phyloP scores from a whole-genome alignment of 2,888 invertebrate species.

The Aradus depressus region DNA sequence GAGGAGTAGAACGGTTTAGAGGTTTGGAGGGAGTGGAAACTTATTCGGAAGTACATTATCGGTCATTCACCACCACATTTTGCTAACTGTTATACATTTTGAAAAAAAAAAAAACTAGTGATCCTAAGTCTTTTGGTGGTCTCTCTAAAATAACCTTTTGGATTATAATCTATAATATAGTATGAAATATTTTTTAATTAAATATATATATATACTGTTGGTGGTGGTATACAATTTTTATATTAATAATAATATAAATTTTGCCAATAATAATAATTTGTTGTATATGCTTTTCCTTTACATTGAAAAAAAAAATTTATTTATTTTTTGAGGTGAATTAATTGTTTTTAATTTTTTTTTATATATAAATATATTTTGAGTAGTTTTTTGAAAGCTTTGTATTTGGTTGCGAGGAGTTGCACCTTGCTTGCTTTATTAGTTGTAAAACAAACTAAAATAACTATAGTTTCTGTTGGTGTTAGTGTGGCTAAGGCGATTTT shows the following conservation, averaged over 20 bases:
- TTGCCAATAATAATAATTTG: conserved; percentile 17
- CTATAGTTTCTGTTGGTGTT: conserved; percentile 27
- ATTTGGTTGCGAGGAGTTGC: conserved; percentile 27
- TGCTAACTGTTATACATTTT: too few relatives aligned
- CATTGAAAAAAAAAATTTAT: too few relatives aligned
- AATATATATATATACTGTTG: conserved; percentile 15
- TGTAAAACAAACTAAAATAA: too few relatives aligned
- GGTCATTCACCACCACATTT: too few relatives aligned
- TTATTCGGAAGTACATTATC: too few relatives aligned
- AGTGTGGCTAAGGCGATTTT: conserved; percentile 22
- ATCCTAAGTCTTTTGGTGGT: too few relatives aligned
- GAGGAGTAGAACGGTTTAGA: too few relatives aligned
- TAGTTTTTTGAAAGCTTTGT: conserved; percentile 28
- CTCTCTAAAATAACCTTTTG: too few relatives aligned
- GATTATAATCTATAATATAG: too few relatives aligned
- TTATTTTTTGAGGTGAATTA: conserved; percentile 14
- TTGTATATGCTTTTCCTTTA: conserved; percentile 19
- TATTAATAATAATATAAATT: conserved; percentile 15
- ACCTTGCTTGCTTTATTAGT: conserved; percentile 26
- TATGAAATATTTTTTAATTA: conserved; percentile 15
- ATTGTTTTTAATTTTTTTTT: conserved; percentile 14
- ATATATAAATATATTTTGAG: conserved; percentile 10
- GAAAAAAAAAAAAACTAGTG: too few relatives aligned
- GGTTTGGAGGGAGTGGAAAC: too few relatives aligned
- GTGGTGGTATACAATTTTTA: conserved; percentile 19